Conservation (phyloP, 2,888 invertebrate species). For the Pyrrhia umbra region DNA sequence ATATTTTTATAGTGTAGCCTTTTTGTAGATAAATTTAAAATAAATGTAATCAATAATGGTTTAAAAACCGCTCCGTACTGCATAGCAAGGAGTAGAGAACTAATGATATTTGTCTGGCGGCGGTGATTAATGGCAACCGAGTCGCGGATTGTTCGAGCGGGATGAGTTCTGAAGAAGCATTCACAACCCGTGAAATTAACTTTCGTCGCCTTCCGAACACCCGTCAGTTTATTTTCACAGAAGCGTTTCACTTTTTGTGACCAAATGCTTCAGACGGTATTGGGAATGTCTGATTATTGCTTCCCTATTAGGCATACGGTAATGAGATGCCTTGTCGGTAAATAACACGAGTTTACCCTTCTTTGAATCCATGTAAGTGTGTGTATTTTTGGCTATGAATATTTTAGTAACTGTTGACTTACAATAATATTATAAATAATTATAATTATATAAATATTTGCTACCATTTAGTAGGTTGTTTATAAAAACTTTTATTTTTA, state of each 20-base stretch:
- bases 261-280: conserved; percentile 67
- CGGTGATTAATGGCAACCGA: conserved; percentile 85
- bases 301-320: conserved; percentile 47
- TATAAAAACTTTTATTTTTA: no score
- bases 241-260: conserved; percentile 75
- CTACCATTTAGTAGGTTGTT: no score
- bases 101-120: conserved; percentile 78
- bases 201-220: conserved; percentile 82
- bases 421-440: no score
- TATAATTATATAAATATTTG: no score
- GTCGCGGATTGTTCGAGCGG: conserved; percentile 85
- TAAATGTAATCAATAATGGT: conserved; percentile 50
- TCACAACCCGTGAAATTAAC: conserved; percentile 89
- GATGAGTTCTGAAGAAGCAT: conserved; percentile 86
- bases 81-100: conserved; percentile 66
- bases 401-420: no score
- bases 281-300: conserved; percentile 73
- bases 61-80: conserved; percentile 40
- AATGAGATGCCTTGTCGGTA: conserved; percentile 42
- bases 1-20: neutral
- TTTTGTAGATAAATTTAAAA: conserved; percentile 8
- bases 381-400: no score
- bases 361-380: conserved; percentile 7
- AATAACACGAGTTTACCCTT: conserved; percentile 5
- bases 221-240: conserved; percentile 83